phyloP scores from a whole-genome alignment of 30 jellyfish, hydroid and myxozoan genomes.

The Clytia hemisphaerica region DNA sequence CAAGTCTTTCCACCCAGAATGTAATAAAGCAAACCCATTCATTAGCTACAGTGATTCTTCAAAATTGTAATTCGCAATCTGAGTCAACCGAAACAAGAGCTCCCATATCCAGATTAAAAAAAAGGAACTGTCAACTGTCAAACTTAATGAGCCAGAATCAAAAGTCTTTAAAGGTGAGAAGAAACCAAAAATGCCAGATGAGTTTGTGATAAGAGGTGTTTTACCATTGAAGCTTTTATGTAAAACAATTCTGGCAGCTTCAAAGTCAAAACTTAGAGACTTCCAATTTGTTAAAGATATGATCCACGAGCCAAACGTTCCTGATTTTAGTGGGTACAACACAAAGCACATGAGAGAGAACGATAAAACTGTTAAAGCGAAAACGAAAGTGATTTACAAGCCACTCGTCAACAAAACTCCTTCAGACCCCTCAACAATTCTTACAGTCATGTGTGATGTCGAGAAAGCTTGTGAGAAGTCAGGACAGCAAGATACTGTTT shows the following conservation, averaged over 20 bases:
- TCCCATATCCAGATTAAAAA: not conserved
- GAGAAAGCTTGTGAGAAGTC: not conserved
- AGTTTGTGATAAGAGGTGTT: not conserved
- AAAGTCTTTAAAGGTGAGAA: not conserved
- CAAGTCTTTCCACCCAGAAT: conserved; percentile 25
- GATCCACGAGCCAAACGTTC: not conserved
- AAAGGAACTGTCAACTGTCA: not conserved
- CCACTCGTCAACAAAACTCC: not conserved
- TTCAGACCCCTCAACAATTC: conserved; percentile 9
- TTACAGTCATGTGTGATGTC: conserved; percentile 12
- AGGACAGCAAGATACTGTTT: conserved; percentile 3
- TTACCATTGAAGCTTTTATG: conserved; percentile 16
- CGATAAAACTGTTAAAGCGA: not conserved
- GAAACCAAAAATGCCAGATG: not conserved
- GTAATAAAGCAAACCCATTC: conserved; percentile 20
- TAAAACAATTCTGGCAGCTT: not conserved
- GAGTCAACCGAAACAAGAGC: not conserved
- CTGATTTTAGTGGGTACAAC: conserved; percentile 9
- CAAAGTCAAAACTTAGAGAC: not conserved
- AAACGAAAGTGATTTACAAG: not conserved
- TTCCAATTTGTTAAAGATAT: conserved; percentile 17
- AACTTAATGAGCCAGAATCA: not conserved
- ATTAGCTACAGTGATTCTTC: conserved; percentile 14
- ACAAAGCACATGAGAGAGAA: not conserved
- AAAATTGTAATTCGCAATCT: not conserved